Evolutionary conservation across 2,797 vertebrate species (phyloP), one percentile per base, ranked within the genome.

Genomic region (Tapera naevia): DNA sequence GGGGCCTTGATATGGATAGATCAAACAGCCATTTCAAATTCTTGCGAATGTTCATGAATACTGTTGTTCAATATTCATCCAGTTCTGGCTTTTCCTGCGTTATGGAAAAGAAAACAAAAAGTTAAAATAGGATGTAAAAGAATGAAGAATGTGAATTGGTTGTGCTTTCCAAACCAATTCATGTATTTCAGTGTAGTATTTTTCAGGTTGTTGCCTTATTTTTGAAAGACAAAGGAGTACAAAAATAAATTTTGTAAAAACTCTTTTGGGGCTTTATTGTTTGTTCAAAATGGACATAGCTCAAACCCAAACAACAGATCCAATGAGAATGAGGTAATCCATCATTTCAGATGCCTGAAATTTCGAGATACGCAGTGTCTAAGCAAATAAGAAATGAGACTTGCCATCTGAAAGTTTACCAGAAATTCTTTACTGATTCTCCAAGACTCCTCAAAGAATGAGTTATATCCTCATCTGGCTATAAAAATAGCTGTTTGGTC

Each of bases 1-100:
- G 91, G 72, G 56, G 91, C 95, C 96, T 94, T 95, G 93, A 95
- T 93, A 96, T 86, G 76, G 94, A 88, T 71, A 95, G 91, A 94
- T 95, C 92, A 94, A 95, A 91, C 91, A 91, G 65, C 35, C 81
- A 95, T 96, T 96, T 93, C 80, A 93, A 93, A 95, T 82, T 94
- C 75, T 76, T 92, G 80, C 65, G 61, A 93, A 70, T 74, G 87
- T 94, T 91, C 89, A 89, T 95, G 89, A 96, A 96, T 93, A 60
- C 89, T 70, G 66, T 93, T 94, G 86, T 89, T 88, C 85, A 89
- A 96, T 89, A 72, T 93, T 93, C 93, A 82, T 66, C 62, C 66
- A 79, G 17, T 61, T 91, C 71, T 86, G 46, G 9, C 58, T 89
- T 95, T 66, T 91, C 56, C 48, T 76, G 33, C 39, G 23, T 61